Evolutionary conservation across 2,797 vertebrate species (phyloP).

Genomic region (Melanotaenia trifasciata): DNA sequence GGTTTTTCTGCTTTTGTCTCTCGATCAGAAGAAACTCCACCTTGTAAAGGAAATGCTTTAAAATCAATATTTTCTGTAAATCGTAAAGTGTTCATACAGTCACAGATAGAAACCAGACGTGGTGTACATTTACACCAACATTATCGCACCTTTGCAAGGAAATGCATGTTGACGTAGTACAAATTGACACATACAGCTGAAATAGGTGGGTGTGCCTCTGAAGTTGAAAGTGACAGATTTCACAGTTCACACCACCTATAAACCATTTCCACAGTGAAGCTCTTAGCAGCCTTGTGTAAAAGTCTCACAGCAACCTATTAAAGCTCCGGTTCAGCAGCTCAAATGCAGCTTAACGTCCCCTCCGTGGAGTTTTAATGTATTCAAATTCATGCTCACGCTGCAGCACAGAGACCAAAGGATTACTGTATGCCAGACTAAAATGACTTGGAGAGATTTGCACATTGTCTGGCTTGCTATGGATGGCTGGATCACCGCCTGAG

Average conservation of each 20-base stretch:
- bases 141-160: too few species aligned
- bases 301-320: constrained; percentile 59
- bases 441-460: constrained; percentile 57
- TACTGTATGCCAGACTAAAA: constrained; percentile 69
- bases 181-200: neutral
- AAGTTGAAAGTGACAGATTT: constrained; percentile 45
- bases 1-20: too few species aligned
- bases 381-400: constrained; percentile 70
- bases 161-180: neutral
- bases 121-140: too few species aligned
- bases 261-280: constrained; percentile 45
- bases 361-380: constrained; percentile 64
- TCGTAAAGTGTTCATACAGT: too few species aligned
- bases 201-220: neutral
- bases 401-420: constrained; percentile 64
- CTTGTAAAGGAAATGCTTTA: too few species aligned
- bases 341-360: constrained; percentile 59
- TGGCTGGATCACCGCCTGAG: constrained; percentile 57
- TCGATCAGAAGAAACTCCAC: too few species aligned
- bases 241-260: constrained; percentile 9
- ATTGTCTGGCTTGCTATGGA: constrained; percentile 57
- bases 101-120: too few species aligned
- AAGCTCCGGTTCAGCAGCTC: constrained; percentile 45
- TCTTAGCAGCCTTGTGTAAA: constrained; percentile 63
- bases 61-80: too few species aligned